phyloP scores from a whole-genome alignment of 1,140 invertebrate genomes.

The Drosophila sproati region DNA sequence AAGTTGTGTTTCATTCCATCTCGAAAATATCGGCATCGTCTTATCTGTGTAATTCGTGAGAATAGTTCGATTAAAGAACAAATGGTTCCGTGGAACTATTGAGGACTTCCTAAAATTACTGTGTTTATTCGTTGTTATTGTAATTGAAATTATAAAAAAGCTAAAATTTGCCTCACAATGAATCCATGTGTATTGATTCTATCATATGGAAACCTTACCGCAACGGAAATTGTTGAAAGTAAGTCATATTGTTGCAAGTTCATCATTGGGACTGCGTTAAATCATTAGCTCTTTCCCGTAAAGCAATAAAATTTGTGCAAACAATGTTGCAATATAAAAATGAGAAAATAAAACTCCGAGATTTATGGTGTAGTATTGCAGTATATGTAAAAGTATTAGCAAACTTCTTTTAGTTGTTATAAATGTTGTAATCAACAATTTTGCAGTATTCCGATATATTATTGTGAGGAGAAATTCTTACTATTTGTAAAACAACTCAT shows the following conservation, averaged over 20 bases:
- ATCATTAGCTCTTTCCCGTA: not conserved
- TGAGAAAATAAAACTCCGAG: not conserved
- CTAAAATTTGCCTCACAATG: slow-evolving; percentile 28
- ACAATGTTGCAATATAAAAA: not conserved
- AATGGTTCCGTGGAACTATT: not conserved
- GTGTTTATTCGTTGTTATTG: slow-evolving; percentile 24
- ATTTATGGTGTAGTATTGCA: not conserved
- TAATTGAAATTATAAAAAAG: not conserved
- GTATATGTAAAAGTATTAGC: not conserved
- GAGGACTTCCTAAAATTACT: not conserved
- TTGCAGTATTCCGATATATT: not conserved
- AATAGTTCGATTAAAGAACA: slow-evolving; percentile 8
- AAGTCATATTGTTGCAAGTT: not conserved
- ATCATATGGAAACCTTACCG: slow-evolving; percentile 44
- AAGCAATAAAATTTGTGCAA: not conserved
- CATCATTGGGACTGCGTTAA: not conserved
- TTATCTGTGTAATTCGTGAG: no score
- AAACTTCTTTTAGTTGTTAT: not conserved
- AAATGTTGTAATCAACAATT: not conserved
- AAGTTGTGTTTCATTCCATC: not conserved
- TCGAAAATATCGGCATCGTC: not conserved
- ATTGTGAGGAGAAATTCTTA: not conserved
- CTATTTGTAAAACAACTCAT: not conserved
- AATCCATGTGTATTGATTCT: slow-evolving; percentile 53
- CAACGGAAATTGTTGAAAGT: slow-evolving; percentile 56